A percentile compares a stretch with the other conserved stretches of the same genome.
These are phyloP conservation scores for Engystomops pustulosus DNA, from an alignment of 2,113 vertebrate species.

Conservation along the genomic window DNA sequence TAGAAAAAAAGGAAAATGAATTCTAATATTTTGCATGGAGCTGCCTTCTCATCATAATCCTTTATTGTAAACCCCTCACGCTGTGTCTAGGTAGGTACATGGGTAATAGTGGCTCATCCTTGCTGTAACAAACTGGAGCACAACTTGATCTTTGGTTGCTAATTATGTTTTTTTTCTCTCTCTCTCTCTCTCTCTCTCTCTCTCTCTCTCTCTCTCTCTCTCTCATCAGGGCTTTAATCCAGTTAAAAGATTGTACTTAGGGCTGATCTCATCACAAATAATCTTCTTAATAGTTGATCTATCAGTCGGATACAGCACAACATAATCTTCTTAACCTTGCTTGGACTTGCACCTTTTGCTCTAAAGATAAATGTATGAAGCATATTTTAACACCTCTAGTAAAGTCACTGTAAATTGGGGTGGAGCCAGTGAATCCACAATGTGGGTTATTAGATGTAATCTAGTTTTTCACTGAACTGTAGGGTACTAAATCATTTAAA, in stretches of 20 bases:
- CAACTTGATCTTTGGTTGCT: slow-evolving; percentile 49
- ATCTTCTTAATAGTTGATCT: slow-evolving; percentile 60
- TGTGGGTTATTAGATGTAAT: not conserved
- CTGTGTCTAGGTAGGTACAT: no score
- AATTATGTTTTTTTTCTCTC: slow-evolving; percentile 38
- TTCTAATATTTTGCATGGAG: no score
- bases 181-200: no score
- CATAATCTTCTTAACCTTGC: slow-evolving; percentile 54
- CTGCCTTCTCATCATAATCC: no score
- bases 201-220: no score
- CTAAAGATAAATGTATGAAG: slow-evolving; percentile 9
- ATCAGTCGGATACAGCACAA: slow-evolving; percentile 49
- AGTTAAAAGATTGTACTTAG: slow-evolving; percentile 51
- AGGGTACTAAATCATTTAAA: not conserved
- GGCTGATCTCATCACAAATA: slow-evolving; percentile 57
- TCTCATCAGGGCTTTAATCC: slow-evolving; percentile 51
- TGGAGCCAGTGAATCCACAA: not conserved
- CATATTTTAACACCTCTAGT: slow-evolving; percentile 41
- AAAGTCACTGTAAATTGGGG: not conserved
- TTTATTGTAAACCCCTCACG: no score
- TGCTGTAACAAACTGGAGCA: slow-evolving; percentile 24
- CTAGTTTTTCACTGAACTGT: not conserved
- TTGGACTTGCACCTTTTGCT: slow-evolving; percentile 50
- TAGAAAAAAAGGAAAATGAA: no score
- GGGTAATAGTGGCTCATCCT: no score